Evolutionary conservation across 2,113 vertebrate genomes (phyloP).

Genomic region (Eudyptes chrysolophus): DNA sequence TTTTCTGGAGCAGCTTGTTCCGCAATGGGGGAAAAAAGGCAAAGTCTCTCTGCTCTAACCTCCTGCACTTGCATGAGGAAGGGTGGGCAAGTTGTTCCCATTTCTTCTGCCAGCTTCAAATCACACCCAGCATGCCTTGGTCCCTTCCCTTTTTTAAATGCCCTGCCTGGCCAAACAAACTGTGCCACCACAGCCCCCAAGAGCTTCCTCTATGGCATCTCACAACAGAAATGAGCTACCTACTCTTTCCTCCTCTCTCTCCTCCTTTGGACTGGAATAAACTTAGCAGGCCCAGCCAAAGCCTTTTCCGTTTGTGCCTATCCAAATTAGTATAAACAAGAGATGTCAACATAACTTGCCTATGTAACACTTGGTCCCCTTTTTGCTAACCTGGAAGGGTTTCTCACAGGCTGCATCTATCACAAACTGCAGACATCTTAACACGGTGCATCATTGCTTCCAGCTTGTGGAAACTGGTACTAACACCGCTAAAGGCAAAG

Average conservation of each 20-base stretch:
- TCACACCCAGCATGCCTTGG: background rate
- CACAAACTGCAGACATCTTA: background rate
- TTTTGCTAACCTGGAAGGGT: background rate
- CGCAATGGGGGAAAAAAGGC: rapidly evolving
- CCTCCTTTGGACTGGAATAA: background rate
- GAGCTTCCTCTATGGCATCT: background rate
- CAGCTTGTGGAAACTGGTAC: background rate
- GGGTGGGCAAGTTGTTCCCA: background rate
- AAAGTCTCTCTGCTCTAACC: background rate
- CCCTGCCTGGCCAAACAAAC: background rate
- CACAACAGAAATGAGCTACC: background rate
- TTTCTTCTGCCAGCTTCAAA: background rate
- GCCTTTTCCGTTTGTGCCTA: background rate
- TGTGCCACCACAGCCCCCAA: background rate
- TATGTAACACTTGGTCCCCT: background rate
- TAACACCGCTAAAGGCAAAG: background rate
- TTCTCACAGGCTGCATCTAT: background rate
- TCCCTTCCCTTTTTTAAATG: background rate
- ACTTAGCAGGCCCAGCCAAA: background rate
- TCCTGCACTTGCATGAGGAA: background rate
- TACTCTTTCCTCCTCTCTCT: background rate
- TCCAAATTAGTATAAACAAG: background rate
- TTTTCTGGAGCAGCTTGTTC: background rate
- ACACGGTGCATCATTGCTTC: background rate
- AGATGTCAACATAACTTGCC: background rate